Percentiles rank a stretch among this genome's conserved stretches.
These are phyloP conservation scores for Prionace glauca DNA, from an alignment of 2,797 vertebrate genomes.

Conservation along the genomic window DNA sequence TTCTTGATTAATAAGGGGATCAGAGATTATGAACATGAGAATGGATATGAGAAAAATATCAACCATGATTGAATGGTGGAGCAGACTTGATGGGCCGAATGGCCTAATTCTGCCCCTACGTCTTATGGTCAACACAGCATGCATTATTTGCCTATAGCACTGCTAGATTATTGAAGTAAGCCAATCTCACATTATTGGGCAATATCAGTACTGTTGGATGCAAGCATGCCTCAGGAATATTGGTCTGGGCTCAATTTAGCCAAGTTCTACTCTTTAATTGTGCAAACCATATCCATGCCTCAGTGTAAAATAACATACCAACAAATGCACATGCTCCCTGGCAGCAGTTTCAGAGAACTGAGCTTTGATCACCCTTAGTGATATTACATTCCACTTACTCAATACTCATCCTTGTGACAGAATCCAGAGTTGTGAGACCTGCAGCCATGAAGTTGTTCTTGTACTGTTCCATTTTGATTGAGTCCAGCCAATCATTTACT, in stretches of 20 bases:
- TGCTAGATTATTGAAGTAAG: not conserved
- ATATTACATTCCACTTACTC: slow-evolving; percentile 61
- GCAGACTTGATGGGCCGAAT: no score
- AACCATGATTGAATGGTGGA: no score
- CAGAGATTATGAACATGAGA: no score
- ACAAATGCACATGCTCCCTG: not conserved
- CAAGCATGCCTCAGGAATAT: not conserved
- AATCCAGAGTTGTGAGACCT: slow-evolving; percentile 91
- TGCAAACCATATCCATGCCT: not conserved
- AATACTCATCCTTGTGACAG: slow-evolving; percentile 73
- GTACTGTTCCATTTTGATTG: slow-evolving; percentile 98
- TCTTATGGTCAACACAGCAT: not conserved
- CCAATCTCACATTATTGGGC: not conserved
- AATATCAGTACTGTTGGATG: not conserved
- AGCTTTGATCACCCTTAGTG: not conserved
- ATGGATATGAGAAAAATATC: no score
- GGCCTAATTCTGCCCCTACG: no score
- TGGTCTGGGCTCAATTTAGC: not conserved
- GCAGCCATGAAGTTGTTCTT: slow-evolving; percentile 94
- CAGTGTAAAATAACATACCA: not conserved
- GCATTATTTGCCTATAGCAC: not conserved
- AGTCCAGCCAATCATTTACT: slow-evolving; percentile 94
- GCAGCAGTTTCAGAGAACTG: not conserved
- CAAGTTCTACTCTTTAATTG: not conserved
- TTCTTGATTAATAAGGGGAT: no score